Conservation (phyloP, 2,888 invertebrate genomes). For the Heliothis peltigera region DNA sequence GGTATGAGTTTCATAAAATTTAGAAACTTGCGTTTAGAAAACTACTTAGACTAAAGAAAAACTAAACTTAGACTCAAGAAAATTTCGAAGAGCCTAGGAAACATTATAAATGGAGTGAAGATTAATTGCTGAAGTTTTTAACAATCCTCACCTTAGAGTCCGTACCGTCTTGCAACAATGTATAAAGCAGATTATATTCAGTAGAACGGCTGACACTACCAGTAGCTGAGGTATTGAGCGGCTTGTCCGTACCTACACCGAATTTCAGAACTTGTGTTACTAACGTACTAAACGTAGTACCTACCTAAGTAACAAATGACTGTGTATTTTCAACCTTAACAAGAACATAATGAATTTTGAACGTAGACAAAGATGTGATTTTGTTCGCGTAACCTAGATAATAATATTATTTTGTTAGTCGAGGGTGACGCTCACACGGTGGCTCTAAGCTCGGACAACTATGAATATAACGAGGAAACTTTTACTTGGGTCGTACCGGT, state of each 20-base stretch:
- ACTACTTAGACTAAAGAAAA: background rate
- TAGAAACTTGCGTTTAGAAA: background rate
- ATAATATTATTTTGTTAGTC: background rate
- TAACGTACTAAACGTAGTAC: slow-evolving; percentile 3
- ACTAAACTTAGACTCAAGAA: background rate
- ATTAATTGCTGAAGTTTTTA: background rate
- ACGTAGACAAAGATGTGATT: background rate
- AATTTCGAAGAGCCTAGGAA: too few species aligned
- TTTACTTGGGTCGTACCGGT: slow-evolving; percentile 12
- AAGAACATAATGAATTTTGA: background rate
- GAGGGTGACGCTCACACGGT: background rate
- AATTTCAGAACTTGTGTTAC: slow-evolving; percentile 11
- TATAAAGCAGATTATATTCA: background rate
- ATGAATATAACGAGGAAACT: slow-evolving; percentile 26
- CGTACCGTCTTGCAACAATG: background rate
- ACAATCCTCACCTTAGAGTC: background rate
- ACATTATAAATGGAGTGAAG: background rate
- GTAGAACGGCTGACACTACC: slow-evolving; percentile 1
- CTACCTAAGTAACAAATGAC: background rate
- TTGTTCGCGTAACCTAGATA: background rate
- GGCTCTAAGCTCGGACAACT: slow-evolving; percentile 12
- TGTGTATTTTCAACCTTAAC: background rate
- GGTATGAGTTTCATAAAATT: background rate
- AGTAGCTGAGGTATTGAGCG: slow-evolving; percentile 5
- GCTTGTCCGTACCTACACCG: background rate